phyloP scores from a whole-genome alignment of 2,888 invertebrate species.

The Aplocera efformata region DNA sequence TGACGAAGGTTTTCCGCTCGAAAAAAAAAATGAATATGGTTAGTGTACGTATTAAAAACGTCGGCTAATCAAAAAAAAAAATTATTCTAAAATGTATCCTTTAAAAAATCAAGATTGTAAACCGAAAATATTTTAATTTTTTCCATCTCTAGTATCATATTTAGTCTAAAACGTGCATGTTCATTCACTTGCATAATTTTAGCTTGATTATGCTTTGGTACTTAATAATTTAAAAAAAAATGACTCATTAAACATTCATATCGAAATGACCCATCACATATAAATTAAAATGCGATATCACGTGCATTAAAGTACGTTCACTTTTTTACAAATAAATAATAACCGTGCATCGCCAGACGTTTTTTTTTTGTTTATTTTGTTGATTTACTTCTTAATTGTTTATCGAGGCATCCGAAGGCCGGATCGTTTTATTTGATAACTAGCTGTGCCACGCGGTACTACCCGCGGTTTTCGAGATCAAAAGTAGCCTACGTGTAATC shows the following conservation, averaged over 20 bases:
- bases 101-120: too few relatives aligned
- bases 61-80: too few relatives aligned
- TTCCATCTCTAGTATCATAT: conserved; percentile 21
- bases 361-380: conserved; percentile 37
- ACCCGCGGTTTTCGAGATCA: too few relatives aligned
- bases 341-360: conserved; percentile 45
- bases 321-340: conserved; percentile 67
- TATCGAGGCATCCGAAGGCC: conserved; percentile 36
- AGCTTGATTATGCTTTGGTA: conserved; percentile 36
- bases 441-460: too few relatives aligned
- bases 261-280: conserved; percentile 62
- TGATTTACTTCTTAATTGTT: conserved; percentile 44
- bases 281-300: conserved; percentile 77
- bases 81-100: too few relatives aligned
- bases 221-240: conserved; percentile 52
- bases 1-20: too few relatives aligned
- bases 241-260: conserved; percentile 61
- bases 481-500: too few relatives aligned
- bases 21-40: too few relatives aligned
- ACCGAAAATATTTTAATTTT: conserved; percentile 28
- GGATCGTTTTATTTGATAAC: too few relatives aligned
- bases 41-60: too few relatives aligned
- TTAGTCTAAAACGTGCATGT: too few relatives aligned
- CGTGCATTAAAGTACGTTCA: conserved; percentile 64
- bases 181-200: too few relatives aligned